Percentiles rank a stretch among this genome's conserved stretches.
These are phyloP conservation scores for Malthinus seriepunctatus DNA, from an alignment of 2,888 invertebrate species.

Conservation along the genomic window DNA sequence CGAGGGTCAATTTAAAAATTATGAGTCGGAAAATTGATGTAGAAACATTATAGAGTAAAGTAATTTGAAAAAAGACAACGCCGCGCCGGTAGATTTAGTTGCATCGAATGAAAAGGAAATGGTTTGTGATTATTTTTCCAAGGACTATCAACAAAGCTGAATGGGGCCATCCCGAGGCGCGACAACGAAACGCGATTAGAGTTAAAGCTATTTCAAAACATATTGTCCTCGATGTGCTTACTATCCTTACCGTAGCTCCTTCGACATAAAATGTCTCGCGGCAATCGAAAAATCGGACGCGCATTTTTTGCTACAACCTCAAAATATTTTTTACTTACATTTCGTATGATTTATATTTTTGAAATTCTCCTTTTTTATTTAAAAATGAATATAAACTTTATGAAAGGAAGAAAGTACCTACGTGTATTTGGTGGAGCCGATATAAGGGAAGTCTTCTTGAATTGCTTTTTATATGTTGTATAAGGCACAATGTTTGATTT, in stretches of 20 bases:
- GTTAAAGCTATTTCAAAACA: conserved; percentile 40
- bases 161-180: conserved; percentile 41
- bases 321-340: too few relatives aligned
- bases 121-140: conserved; percentile 37
- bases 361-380: not conserved
- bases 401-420: not conserved
- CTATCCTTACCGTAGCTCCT: conserved; percentile 17
- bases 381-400: not conserved
- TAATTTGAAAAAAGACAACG: conserved; percentile 22
- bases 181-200: conserved; percentile 45
- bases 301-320: not conserved
- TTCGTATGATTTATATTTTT: too few relatives aligned
- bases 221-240: conserved; percentile 35
- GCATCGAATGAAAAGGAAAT: conserved; percentile 19
- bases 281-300: conserved; percentile 11
- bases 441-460: not conserved
- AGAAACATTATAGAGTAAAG: too few relatives aligned
- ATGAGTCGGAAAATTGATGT: too few relatives aligned
- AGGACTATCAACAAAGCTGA: conserved; percentile 39
- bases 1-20: too few relatives aligned
- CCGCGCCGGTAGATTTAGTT: conserved; percentile 13
- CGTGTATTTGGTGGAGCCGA: not conserved
- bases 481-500: conserved; percentile 12
- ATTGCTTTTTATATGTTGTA: conserved; percentile 2
- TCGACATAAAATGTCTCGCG: conserved; percentile 20